phyloP scores from a whole-genome alignment of 2,888 invertebrate genomes.

The Dicroscelio sp. region DNA sequence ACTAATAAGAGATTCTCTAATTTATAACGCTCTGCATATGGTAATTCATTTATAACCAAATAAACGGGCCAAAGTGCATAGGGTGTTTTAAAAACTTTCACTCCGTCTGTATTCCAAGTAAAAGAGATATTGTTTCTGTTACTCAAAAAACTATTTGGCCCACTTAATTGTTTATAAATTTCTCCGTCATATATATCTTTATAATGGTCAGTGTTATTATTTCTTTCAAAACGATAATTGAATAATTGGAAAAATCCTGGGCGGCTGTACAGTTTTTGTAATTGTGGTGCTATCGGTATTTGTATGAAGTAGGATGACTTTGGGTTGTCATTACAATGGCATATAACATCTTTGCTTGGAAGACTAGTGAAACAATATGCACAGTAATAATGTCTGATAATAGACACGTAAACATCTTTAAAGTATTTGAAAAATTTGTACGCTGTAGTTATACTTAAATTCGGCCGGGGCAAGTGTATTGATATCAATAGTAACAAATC shows the following conservation, averaged over 20 bases:
- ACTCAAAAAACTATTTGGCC: neutral
- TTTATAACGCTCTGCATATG: no score
- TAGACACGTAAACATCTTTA: neutral
- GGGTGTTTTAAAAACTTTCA: neutral
- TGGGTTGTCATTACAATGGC: conserved; percentile 17
- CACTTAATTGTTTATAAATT: neutral
- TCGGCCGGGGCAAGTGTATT: conserved; percentile 19
- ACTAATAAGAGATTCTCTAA: no score
- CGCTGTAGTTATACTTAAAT: neutral
- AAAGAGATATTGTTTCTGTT: neutral
- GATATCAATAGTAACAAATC: conserved; percentile 18
- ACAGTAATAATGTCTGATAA: conserved; percentile 44
- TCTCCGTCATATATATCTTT: neutral
- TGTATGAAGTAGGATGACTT: conserved; percentile 32
- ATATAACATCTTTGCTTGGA: conserved; percentile 1
- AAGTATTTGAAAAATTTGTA: conserved; percentile 48
- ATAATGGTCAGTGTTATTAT: neutral
- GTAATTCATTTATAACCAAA: no score
- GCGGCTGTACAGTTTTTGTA: conserved; percentile 20
- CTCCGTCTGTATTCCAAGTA: neutral
- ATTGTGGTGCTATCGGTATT: conserved; percentile 27
- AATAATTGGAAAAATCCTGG: conserved; percentile 11
- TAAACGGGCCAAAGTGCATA: neutral
- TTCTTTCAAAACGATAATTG: neutral
- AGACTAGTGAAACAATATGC: neutral